Conservation (phyloP, 2,113 vertebrate genomes). For the Delphinus delphis region DNA sequence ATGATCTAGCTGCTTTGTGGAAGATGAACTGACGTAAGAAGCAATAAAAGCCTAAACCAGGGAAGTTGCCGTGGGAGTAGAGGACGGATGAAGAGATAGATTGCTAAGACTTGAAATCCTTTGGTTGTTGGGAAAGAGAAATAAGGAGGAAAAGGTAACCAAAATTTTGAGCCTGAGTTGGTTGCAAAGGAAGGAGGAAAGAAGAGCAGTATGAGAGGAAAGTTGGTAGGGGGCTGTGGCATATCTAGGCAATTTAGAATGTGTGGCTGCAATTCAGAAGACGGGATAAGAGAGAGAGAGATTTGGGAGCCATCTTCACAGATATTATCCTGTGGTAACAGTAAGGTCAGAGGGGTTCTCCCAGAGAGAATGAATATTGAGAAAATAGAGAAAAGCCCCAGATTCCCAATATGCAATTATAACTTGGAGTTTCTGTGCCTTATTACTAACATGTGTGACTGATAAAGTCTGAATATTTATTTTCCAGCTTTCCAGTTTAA, state of each 20-base stretch:
- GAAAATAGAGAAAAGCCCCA: neutral
- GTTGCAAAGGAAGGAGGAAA: neutral
- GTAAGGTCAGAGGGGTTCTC: neutral
- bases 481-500: constrained; percentile 46
- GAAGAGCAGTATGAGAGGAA: neutral
- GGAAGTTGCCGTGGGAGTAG: neutral
- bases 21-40: neutral
- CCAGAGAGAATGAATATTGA: neutral
- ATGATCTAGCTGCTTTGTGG: neutral
- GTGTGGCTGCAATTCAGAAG: neutral
- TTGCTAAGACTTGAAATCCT: neutral
- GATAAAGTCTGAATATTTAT: constrained; percentile 13
- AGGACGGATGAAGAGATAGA: neutral
- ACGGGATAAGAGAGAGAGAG: neutral
- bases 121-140: neutral
- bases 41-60: neutral
- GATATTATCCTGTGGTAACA: neutral
- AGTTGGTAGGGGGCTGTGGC: neutral
- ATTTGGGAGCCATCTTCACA: neutral
- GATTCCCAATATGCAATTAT: neutral
- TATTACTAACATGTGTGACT: neutral
- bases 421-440: neutral
- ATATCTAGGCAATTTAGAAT: neutral
- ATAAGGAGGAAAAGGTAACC: neutral
- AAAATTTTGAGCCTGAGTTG: neutral